Evolutionary conservation across 2,113 vertebrate genomes (phyloP).

Genomic region (Chrysemys picta): DNA sequence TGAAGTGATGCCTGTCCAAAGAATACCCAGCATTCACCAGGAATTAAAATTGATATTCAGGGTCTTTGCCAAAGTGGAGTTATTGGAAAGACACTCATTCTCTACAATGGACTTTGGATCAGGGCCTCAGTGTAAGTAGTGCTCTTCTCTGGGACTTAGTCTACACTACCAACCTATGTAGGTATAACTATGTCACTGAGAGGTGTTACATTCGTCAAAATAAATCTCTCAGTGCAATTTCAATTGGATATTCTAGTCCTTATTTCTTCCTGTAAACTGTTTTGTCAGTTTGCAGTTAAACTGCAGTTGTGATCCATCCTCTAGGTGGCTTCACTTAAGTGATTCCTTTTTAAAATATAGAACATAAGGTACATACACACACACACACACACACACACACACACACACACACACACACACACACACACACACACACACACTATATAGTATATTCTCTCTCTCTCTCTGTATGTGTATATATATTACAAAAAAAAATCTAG

Average conservation of each 20-base stretch:
- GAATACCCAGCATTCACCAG: neutral
- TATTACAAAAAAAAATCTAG: neutral
- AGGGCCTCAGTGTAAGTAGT: neutral
- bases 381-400: too few relatives aligned
- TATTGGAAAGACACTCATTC: neutral
- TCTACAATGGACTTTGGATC: conserved; percentile 14
- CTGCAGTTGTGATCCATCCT: neutral
- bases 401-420: too few relatives aligned
- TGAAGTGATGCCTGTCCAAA: neutral
- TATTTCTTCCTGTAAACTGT: neutral
- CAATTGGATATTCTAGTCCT: neutral
- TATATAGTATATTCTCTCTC: too few relatives aligned
- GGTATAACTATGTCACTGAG: neutral
- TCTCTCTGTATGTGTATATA: too few relatives aligned
- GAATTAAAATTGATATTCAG: neutral
- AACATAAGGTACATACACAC: neutral
- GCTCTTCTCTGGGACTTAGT: neutral
- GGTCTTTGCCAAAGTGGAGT: conserved; percentile 9
- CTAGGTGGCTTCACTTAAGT: neutral
- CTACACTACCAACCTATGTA: neutral
- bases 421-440: too few relatives aligned
- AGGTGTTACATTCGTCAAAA: neutral
- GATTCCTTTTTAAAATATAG: rapidly evolving
- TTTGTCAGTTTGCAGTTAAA: neutral
- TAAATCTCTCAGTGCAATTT: neutral